Base-by-base conservation (phyloP, 2,888 invertebrate species). In the Choreutis nemorana region DNA sequence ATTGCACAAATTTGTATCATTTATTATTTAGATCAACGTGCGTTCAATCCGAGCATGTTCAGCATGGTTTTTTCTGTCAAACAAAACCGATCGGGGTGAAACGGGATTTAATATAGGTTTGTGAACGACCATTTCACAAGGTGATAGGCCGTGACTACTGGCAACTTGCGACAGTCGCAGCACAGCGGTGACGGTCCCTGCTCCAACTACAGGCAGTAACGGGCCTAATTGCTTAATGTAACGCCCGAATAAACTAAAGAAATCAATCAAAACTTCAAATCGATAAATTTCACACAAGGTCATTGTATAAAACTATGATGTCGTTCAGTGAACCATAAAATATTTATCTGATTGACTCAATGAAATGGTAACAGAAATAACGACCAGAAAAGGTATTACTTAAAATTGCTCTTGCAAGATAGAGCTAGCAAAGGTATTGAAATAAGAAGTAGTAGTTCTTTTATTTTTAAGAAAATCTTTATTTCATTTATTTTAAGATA, bases 41-140 rank as follows among this genome's bases (percentile, higher is more conserved):
- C 18, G 6, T 18, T 6, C 8, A 8, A 8, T 6, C 2, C 18
- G 6, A 6, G 18, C 6, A 18, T 8, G 6, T 12, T 11, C 11
- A 30, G 55, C 48, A 45, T 45, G 56, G 57, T 65, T 70, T 70
- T 70, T 66, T 58, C 51, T 47, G 48, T 47, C 44, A 42, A 59
- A 77, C 65, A 70, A 73, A 77, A 64, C 57, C 56, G 61, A 61
- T 61, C 56, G 50, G 55, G 56, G 60, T 55, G 57, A 59, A 58
- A 60, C 56, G 50, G 64, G 56, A 64, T 64, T 58, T 77, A 71
- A 68, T 77, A 78, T 77, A 78, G 73, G 58, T 58, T 72, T 55
- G 47, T 65, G 70, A 63, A 73, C 77, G 68, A 72, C 72, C 73
- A 77, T 78, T 78, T 72, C 77, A 75, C 72, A 77, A 78, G 77